phyloP scores from a whole-genome alignment of 2,888 invertebrate genomes.

The Euphydryas editha region DNA sequence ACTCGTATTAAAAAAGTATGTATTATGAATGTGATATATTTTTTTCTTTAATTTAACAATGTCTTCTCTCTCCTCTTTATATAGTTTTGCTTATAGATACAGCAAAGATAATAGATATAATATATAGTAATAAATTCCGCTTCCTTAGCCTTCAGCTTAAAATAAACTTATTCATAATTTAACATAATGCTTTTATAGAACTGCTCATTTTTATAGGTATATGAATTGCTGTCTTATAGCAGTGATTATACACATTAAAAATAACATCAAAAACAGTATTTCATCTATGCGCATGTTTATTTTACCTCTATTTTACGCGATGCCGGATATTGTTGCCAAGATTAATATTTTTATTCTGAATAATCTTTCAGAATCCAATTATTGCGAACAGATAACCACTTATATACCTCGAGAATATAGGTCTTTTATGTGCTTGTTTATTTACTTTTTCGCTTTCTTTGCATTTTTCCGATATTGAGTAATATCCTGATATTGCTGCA shows the following conservation, averaged over 20 bases:
- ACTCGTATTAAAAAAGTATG: too few species aligned
- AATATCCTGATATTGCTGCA: not conserved
- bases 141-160: too few species aligned
- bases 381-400: constrained; percentile 8
- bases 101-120: too few species aligned
- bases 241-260: not conserved
- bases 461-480: not conserved
- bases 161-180: too few species aligned
- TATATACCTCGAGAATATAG: not conserved
- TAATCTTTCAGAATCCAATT: constrained; percentile 20
- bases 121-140: too few species aligned
- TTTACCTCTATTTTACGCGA: constrained; percentile 11
- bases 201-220: too few species aligned
- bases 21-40: too few species aligned
- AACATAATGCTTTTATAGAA: too few species aligned
- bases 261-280: constrained; percentile 1
- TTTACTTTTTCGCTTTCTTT: not conserved
- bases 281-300: constrained; percentile 19
- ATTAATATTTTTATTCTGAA: constrained; percentile 29
- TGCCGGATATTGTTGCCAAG: constrained; percentile 29
- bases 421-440: not conserved
- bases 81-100: too few species aligned
- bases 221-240: not conserved
- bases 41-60: too few species aligned
- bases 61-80: too few species aligned